Percentiles rank a stretch among this genome's conserved stretches.
These are phyloP conservation scores for Mimas tiliae DNA, from an alignment of 2,888 invertebrate genomes.

Conservation along the genomic window DNA sequence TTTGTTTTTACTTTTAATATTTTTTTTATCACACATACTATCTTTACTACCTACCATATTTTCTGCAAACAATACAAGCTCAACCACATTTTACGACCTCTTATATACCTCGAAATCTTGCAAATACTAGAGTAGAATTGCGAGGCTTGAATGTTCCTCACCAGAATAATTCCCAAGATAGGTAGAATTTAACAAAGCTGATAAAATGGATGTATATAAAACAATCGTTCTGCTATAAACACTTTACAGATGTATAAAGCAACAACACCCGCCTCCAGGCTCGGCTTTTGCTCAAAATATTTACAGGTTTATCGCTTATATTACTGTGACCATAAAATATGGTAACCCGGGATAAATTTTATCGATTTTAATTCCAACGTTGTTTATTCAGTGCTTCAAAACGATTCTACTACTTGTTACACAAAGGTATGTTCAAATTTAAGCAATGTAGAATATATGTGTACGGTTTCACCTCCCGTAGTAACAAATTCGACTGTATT, in stretches of 20 bases:
- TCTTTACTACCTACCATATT: not conserved
- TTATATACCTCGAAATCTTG: not conserved
- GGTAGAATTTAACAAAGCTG: slow-evolving; percentile 24
- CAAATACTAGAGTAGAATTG: not conserved
- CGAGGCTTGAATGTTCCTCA: slow-evolving; percentile 9
- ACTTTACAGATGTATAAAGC: slow-evolving; percentile 55
- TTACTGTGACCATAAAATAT: slow-evolving; percentile 32
- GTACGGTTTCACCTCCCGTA: too few species aligned
- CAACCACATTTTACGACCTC: not conserved
- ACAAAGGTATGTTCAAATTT: too few species aligned
- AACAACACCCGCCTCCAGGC: slow-evolving; percentile 43
- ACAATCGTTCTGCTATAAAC: slow-evolving; percentile 51
- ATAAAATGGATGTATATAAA: slow-evolving; percentile 46
- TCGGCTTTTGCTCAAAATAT: slow-evolving; percentile 45
- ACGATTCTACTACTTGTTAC: too few species aligned
- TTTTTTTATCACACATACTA: not conserved
- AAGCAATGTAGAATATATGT: too few species aligned
- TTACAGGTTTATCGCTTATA: slow-evolving; percentile 47
- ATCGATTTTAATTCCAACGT: not conserved
- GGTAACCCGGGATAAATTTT: not conserved
- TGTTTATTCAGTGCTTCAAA: not conserved
- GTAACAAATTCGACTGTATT: too few species aligned
- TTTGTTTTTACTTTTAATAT: too few species aligned
- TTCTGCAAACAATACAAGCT: not conserved
- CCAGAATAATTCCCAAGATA: slow-evolving; percentile 16